Evolutionary conservation across 2,888 invertebrate genomes (phyloP), one percentile per base, ranked within the genome.

Genomic region (Ornithoptera alexandrae): DNA sequence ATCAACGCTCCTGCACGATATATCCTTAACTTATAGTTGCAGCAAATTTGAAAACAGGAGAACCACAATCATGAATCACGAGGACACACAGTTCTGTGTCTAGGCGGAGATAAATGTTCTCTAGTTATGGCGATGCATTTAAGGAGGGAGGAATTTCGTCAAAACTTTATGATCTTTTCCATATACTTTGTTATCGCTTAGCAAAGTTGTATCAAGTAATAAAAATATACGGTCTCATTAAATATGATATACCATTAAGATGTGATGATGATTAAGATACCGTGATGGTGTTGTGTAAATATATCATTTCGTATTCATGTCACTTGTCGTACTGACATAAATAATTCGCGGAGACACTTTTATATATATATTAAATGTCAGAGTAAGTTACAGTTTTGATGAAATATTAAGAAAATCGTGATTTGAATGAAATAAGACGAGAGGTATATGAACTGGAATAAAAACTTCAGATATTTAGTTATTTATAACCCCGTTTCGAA

Each of bases 231-330:
- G 18, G n/a, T 53, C 53, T n/a, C 53, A 53, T 65, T 39, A 57
- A 57, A 65, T 42, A 22, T 42, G 65, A 65, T 57, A 58, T 65
- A 22, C 22, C 10, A 58, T 10, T 39, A 36, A 39, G 36, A 57
- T 58, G 20, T 39, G 20, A 17, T 12, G 24, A 17, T 12, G 24
- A 24, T 60, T 58, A 24, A 50, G 50, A 50, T 30, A 60, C 36
- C 30, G 30, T 30, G 30, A 30, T 30, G 30, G 30, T 30, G 30
- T 30, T 4, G 30, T 4, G 30, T 30, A 67, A 67, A 10, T 39
- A 59, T 22, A 24, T 30, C 61, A 39, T 62, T 67, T 56, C 20
- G 56, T 56, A 67, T 67, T 67, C 67, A 56, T 20, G 53, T 67
- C 67, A 53, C 53, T 61, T 59, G 7, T 17, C 15, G 3, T 8